These are phyloP conservation scores for Periophthalmus modestus DNA, from an alignment of 2,113 vertebrate species.

Conservation along the genomic window DNA sequence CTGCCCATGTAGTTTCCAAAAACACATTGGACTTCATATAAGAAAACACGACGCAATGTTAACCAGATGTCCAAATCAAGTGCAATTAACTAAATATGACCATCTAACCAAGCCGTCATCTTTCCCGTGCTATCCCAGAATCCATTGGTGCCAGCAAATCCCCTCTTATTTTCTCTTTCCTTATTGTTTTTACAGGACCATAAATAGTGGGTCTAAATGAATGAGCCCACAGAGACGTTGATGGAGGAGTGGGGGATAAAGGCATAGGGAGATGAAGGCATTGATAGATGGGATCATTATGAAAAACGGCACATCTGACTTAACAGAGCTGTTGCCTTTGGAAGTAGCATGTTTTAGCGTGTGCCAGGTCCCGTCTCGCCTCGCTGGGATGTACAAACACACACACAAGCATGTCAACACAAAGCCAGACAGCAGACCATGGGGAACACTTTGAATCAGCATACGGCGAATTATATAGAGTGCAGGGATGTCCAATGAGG, in stretches of 20 bases:
- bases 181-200: slow-evolving; percentile 69
- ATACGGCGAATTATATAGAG: slow-evolving; percentile 1
- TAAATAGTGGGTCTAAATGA: slow-evolving; percentile 73
- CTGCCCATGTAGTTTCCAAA: slow-evolving; percentile 21
- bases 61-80: slow-evolving; percentile 65
- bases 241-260: slow-evolving; percentile 64
- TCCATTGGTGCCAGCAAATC: slow-evolving; percentile 51
- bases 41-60: slow-evolving; percentile 69
- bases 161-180: slow-evolving; percentile 44
- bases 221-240: slow-evolving; percentile 67
- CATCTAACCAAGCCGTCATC: slow-evolving; percentile 46
- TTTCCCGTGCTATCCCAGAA: slow-evolving; percentile 55
- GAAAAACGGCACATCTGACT: slow-evolving; percentile 69
- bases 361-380: slow-evolving; percentile 40
- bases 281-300: slow-evolving; percentile 79
- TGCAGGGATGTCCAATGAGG: neutral
- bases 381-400: slow-evolving; percentile 41
- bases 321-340: slow-evolving; percentile 71
- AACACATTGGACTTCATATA: slow-evolving; percentile 22
- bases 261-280: slow-evolving; percentile 65
- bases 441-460: slow-evolving; percentile 32
- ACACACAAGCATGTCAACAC: slow-evolving; percentile 25
- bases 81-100: slow-evolving; percentile 60
- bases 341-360: slow-evolving; percentile 53
- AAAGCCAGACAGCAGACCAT: slow-evolving; percentile 2